A percentile compares a stretch with the other conserved stretches of the same genome.
Evolutionary conservation across 2,797 vertebrate species (phyloP).

Genomic region (Perodicticus potto): DNA sequence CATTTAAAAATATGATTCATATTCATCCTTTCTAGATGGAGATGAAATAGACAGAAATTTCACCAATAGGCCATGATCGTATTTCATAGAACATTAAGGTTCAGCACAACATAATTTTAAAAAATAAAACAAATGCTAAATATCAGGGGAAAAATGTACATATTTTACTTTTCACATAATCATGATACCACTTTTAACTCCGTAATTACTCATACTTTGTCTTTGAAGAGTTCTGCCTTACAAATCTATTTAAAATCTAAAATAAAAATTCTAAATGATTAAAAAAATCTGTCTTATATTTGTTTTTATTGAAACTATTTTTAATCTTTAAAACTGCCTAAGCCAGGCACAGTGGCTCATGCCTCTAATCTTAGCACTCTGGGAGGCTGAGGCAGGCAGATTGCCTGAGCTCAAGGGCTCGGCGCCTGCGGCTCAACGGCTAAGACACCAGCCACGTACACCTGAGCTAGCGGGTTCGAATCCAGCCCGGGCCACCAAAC

Average conservation of each 20-base stretch:
- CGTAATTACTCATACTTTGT: slow-evolving; percentile 8
- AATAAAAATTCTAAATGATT: slow-evolving; percentile 31
- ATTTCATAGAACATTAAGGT: not conserved
- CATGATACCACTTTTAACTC: not conserved
- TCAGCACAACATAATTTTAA: not conserved
- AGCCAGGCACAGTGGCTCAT: no score
- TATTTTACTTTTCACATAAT: slow-evolving; percentile 54
- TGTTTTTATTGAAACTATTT: not conserved
- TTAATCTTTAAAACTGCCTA: not conserved
- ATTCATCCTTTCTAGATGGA: not conserved
- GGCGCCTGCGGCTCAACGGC: no score
- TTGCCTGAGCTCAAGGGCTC: no score
- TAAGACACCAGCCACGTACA: no score
- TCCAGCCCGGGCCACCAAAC: no score
- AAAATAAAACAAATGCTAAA: slow-evolving; percentile 37
- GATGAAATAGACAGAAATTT: slow-evolving; percentile 30
- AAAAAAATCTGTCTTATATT: not conserved
- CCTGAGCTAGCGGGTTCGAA: no score
- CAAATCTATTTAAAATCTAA: slow-evolving; percentile 1
- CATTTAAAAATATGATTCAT: slow-evolving; percentile 42
- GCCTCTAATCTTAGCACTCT: no score
- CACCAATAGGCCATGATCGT: not conserved
- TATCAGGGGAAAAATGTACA: not conserved
- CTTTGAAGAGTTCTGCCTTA: not conserved
- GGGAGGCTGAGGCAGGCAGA: no score